Percentiles rank a stretch among this genome's conserved stretches.
These are phyloP conservation scores for Lanius ludovicianus DNA, from an alignment of 2,113 vertebrate species.

Conservation along the genomic window DNA sequence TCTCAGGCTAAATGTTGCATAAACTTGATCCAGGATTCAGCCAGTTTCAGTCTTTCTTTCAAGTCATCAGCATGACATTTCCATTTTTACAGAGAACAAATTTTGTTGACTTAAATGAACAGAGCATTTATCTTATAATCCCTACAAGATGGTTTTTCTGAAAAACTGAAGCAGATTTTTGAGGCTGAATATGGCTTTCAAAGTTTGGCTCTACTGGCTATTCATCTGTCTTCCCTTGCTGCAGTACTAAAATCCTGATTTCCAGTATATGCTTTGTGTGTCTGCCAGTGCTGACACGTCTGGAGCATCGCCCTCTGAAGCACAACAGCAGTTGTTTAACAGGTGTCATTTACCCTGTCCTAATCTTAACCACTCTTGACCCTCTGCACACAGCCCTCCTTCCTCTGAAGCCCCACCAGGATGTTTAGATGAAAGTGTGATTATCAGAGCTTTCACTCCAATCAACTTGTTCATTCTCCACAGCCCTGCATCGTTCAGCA, in stretches of 20 bases:
- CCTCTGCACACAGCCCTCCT: neutral
- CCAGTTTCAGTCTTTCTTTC: neutral
- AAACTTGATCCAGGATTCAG: neutral
- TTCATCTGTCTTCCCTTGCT: neutral
- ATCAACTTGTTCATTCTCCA: neutral
- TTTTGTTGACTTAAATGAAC: neutral
- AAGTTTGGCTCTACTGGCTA: neutral
- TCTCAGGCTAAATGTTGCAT: neutral
- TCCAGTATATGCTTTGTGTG: neutral
- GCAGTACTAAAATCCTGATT: neutral
- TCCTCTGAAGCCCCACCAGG: neutral
- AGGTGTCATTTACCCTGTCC: neutral
- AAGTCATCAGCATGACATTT: accelerated
- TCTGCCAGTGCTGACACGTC: accelerated
- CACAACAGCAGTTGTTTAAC: neutral
- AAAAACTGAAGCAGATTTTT: neutral
- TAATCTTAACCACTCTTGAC: neutral
- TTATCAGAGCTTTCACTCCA: constrained; percentile 9
- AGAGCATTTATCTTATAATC: neutral
- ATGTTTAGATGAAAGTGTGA: neutral
- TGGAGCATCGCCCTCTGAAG: neutral
- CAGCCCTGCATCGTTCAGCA: neutral
- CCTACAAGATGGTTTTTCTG: neutral
- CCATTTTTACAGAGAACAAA: neutral
- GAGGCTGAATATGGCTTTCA: neutral